These are phyloP conservation scores for Holothuria scabra DNA, from an alignment of 53 echinoderm and acorn worm species.

Conservation along the genomic window DNA sequence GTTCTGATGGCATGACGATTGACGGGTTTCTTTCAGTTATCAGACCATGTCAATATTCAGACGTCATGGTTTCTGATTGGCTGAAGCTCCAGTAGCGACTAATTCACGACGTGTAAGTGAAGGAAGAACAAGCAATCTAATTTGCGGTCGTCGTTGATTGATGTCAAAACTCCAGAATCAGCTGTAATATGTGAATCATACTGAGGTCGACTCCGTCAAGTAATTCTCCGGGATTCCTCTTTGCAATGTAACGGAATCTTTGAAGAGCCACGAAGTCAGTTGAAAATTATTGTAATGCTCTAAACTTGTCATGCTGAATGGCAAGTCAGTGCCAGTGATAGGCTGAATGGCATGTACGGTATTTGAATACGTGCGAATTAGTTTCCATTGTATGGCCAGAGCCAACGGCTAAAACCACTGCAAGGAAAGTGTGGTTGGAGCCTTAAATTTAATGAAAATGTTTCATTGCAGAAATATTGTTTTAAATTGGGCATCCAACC, in stretches of 20 bases:
- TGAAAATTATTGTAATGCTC: no score
- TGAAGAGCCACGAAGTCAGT: no score
- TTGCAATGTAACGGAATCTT: neutral
- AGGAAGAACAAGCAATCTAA: conserved; percentile 37
- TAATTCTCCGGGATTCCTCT: conserved; percentile 41
- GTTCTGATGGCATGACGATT: neutral
- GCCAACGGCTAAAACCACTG: no score
- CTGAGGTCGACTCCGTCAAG: conserved; percentile 2
- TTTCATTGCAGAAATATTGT: no score
- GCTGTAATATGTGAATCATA: conserved; percentile 43
- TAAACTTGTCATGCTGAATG: no score
- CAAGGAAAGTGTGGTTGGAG: no score
- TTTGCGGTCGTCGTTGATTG: conserved; percentile 38
- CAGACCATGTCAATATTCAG: conserved; percentile 16
- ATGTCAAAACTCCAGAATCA: conserved; percentile 8
- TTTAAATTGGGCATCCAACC: no score
- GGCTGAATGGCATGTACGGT: no score
- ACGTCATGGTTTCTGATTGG: conserved; percentile 35
- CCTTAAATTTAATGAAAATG: no score
- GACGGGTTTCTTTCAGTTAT: neutral
- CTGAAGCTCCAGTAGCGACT: conserved; percentile 32
- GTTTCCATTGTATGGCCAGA: no score
- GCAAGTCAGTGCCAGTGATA: no score
- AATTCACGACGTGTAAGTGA: conserved; percentile 40
- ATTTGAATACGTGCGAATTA: no score